Evolutionary conservation across 2,888 invertebrate genomes (phyloP), one percentile per base, ranked within the genome.

Genomic region (Stegana nigrithorax): DNA sequence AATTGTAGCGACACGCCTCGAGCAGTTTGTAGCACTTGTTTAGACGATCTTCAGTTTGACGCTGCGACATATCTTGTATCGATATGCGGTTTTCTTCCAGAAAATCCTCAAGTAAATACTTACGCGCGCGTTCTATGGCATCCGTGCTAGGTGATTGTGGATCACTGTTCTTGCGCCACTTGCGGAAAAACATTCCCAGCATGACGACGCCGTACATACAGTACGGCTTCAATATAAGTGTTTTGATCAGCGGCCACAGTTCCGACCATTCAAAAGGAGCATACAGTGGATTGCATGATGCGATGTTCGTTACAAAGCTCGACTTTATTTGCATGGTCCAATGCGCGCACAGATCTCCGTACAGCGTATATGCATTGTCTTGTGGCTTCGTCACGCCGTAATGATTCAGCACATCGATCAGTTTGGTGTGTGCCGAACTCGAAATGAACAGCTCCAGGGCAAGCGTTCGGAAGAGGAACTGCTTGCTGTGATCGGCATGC

Each of bases 61-160:
- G 78, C 62, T 83, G 83, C 4, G 81, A 73, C 78, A 86, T 79
- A 47, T 83, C 81, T 42, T 79, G 82, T 71, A 83, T 84, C 42
- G 84, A 83, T 7, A 86, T 74, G 61, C 77, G 81, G 50, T 85
- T 83, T 64, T 88, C 87, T 8, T 87, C 84, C 0, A 86, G 73
- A 64, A 86, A 88, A 58, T 87, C 87, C 69, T 89, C 89, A 2
- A 89, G 86, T 0, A 89, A 88, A 60, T 88, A 89, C 63, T 89
- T 89, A 39, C 87, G 86, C 2, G 86, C 86, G 19, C 89, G 86
- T 0, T 88, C 87, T 0, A 82, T 75, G 21, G 69, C 79, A 26
- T 82, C 80, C 6, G 67, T 71, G 2, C 72, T 80, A 21, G 71
- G 68, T 1, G 66, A 66, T 26, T 77, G 70, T 0, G 75, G 69